These are phyloP conservation scores for Malurus alboscapulatus DNA, from an alignment of 2,113 vertebrate genomes.

Conservation along the genomic window DNA sequence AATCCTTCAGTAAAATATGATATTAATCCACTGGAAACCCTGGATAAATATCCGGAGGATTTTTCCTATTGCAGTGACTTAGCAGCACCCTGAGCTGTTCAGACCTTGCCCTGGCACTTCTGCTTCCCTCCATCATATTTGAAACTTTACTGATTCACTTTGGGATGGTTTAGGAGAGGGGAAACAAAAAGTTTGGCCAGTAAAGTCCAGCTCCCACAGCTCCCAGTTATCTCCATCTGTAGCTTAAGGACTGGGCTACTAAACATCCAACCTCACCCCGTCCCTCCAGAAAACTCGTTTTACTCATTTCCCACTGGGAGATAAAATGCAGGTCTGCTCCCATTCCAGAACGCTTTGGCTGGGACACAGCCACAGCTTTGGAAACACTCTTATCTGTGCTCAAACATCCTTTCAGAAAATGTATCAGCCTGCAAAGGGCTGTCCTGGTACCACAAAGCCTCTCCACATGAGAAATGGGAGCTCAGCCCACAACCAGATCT, in stretches of 20 bases:
- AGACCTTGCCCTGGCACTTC: not conserved
- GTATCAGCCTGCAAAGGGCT: not conserved
- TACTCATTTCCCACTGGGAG: conserved; percentile 47
- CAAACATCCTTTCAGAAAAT: conserved; percentile 2
- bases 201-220: not conserved
- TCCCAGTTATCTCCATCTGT: not conserved
- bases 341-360: conserved; percentile 11
- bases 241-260: not conserved
- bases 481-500: not conserved
- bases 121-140: rapidly evolving
- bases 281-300: conserved; percentile 54
- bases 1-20: not conserved
- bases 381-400: conserved; percentile 33
- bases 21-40: not conserved
- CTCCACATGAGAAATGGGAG: not conserved
- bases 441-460: not conserved
- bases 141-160: not conserved
- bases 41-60: not conserved
- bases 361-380: conserved; percentile 40
- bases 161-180: not conserved
- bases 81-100: not conserved
- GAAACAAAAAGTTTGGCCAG: not conserved
- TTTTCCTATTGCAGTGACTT: not conserved
- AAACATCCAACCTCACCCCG: conserved; percentile 10
- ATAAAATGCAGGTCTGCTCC: conserved; percentile 52